Conservation (phyloP, 2,888 invertebrate genomes). For the Boloria euphrosyne region DNA sequence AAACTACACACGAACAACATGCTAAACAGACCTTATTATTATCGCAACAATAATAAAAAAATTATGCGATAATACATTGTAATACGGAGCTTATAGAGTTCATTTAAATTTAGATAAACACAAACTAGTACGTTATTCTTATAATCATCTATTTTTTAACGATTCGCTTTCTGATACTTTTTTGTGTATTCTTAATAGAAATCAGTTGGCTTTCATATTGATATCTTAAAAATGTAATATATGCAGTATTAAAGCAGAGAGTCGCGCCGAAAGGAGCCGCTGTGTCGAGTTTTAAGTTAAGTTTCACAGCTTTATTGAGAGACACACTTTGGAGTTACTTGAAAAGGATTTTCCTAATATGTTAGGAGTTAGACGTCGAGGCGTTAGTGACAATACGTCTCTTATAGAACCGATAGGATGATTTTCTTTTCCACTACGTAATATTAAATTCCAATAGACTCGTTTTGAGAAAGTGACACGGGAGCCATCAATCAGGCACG, state of each 20-base stretch:
- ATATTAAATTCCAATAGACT: conserved; percentile 34
- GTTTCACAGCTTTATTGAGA: conserved; percentile 1
- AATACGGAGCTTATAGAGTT: no score
- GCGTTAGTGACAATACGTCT: conserved; percentile 7
- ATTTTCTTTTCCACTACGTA: conserved; percentile 18
- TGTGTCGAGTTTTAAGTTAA: background rate
- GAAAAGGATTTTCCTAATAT: conserved; percentile 18
- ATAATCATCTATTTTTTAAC: no score
- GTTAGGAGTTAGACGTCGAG: conserved; percentile 4
- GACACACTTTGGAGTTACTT: conserved; percentile 6
- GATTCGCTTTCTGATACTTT: no score
- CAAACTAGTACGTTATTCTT: no score
- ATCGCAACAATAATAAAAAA: no score
- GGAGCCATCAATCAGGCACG: conserved; percentile 26
- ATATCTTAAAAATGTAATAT: background rate
- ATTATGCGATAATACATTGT: no score
- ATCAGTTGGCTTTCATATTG: no score
- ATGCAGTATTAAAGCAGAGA: background rate
- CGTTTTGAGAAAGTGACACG: conserved; percentile 18
- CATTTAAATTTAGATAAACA: no score
- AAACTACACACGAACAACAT: background rate
- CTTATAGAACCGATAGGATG: conserved; percentile 19
- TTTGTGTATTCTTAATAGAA: no score
- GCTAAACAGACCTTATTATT: no score
- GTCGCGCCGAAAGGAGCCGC: background rate